phyloP scores from a whole-genome alignment of 2,888 invertebrate genomes.

The Drepanosiphum platanoidis region DNA sequence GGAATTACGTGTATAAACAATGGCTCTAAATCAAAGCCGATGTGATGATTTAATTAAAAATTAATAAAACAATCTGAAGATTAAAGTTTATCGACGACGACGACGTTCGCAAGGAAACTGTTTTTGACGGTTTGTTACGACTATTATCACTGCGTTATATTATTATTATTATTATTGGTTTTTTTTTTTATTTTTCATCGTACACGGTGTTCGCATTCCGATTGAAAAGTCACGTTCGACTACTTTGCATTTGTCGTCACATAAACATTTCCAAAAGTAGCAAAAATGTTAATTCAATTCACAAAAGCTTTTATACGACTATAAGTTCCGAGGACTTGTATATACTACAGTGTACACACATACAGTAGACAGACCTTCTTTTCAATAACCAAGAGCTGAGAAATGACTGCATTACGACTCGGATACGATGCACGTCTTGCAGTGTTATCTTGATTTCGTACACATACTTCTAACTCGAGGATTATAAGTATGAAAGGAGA shows the following conservation, averaged over 20 bases:
- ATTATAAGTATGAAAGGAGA: constrained; percentile 4
- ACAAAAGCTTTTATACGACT: constrained; percentile 34
- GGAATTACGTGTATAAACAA: not conserved
- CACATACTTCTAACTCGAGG: not conserved
- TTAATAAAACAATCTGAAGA: not conserved
- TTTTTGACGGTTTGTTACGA: not conserved
- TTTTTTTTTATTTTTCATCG: not conserved
- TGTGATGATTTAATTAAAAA: constrained; percentile 34
- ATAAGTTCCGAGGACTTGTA: not conserved
- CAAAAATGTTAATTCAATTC: constrained; percentile 27
- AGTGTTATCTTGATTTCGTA: not conserved
- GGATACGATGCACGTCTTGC: not conserved
- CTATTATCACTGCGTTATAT: not conserved
- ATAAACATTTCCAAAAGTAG: constrained; percentile 43
- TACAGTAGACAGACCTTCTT: not conserved
- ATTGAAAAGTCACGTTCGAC: constrained; percentile 37
- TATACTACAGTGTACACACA: not conserved
- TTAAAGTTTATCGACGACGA: not conserved
- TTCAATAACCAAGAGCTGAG: not conserved
- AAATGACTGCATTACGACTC: constrained; percentile 7
- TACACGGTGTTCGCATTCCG: not conserved
- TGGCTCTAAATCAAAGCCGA: not conserved
- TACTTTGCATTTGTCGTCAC: constrained; percentile 38
- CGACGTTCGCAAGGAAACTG: not conserved
- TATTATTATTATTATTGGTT: constrained; percentile 6